Conservation (phyloP, 2,888 invertebrate species). For the Drosophila mercatorum region DNA sequence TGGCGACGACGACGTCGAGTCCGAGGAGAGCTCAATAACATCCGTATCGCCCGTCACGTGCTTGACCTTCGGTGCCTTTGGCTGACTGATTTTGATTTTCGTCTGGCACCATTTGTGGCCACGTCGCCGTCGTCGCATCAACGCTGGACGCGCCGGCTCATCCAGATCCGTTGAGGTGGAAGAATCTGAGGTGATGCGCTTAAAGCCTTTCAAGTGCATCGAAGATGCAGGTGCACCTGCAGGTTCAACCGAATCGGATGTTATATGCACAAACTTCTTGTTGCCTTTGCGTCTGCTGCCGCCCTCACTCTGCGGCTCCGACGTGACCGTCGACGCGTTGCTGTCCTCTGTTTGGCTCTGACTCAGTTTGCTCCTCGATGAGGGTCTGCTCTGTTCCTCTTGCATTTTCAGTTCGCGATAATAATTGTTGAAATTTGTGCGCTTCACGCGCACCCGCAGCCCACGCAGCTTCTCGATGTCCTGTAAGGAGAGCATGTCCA, state of each 20-base stretch:
- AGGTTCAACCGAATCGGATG: conserved; percentile 53
- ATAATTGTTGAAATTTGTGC: conserved; percentile 52
- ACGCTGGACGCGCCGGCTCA: conserved; percentile 23
- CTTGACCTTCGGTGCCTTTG: conserved; percentile 22
- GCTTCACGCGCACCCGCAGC: conserved; percentile 63
- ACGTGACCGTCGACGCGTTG: conserved; percentile 37
- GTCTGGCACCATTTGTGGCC: conserved; percentile 8
- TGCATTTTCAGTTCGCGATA: conserved; percentile 19
- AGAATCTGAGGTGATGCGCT: conserved; percentile 59
- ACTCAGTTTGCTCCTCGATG: conserved; percentile 4
- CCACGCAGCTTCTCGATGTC: conserved; percentile 57
- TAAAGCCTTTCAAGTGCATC: conserved; percentile 37
- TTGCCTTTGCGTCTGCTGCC: background rate
- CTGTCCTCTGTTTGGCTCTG: conserved; percentile 46
- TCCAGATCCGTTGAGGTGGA: conserved; percentile 66
- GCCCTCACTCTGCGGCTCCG: conserved; percentile 14
- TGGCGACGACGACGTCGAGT: conserved; percentile 50
- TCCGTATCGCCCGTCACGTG: conserved; percentile 52
- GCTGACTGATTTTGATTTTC: conserved; percentile 38
- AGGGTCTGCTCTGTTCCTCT: conserved; percentile 4
- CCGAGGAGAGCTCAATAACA: conserved; percentile 65
- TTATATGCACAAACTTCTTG: conserved; percentile 57
- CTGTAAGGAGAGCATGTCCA: conserved; percentile 34
- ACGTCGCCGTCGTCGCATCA: conserved; percentile 29
- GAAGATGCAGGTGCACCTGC: conserved; percentile 6